Evolutionary conservation across 2,797 vertebrate genomes (phyloP).

Genomic region (Squalus acanthias): DNA sequence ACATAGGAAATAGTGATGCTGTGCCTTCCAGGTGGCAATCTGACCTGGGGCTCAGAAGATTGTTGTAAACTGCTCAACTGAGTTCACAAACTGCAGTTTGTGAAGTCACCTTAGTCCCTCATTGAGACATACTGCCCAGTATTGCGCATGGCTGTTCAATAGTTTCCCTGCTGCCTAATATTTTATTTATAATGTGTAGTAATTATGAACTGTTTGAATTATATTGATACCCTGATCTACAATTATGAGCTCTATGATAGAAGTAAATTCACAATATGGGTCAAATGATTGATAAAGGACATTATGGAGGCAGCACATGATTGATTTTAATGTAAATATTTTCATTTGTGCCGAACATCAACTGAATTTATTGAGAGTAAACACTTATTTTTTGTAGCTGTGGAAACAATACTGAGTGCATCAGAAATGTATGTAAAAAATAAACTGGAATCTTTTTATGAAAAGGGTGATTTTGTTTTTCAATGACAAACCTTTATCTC

Average conservation of each 20-base stretch:
- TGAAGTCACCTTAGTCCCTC: background rate
- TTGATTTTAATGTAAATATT: background rate
- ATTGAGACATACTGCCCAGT: background rate
- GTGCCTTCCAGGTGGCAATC: background rate
- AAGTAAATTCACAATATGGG: background rate
- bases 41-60: background rate
- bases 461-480: background rate
- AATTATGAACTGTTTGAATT: background rate
- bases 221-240: background rate
- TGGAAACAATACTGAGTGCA: background rate
- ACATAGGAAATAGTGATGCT: background rate
- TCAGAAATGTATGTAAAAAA: background rate
- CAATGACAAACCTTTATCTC: background rate
- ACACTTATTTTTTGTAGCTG: background rate
- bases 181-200: background rate
- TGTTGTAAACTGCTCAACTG: background rate
- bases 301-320: background rate
- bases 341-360: background rate
- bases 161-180: background rate
- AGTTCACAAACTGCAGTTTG: background rate
- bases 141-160: background rate
- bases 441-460: background rate
- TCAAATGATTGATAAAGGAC: background rate
- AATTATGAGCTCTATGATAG: background rate
- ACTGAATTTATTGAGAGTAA: background rate